Evolutionary conservation across 2,888 invertebrate species (phyloP), one percentile per base, ranked within the genome.

Genomic region (Meiosimyza platycephala): DNA sequence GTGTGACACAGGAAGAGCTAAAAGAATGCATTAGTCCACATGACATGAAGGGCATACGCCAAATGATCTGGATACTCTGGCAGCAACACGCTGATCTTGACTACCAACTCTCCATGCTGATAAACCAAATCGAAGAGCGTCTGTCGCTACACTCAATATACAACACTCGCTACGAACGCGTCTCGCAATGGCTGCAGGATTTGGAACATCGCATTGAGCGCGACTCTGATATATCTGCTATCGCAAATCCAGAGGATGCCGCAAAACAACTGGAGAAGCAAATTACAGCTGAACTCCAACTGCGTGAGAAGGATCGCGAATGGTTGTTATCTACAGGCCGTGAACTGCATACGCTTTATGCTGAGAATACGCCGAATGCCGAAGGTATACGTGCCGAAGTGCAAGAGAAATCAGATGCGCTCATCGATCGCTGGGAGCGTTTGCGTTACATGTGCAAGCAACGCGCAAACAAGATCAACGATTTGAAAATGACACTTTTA

Each of bases 11-110:
- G 79, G 95, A 95, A 84, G 93, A 95, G 85, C 88, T 96, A 4
- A 94, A 95, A 80, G 95, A 95, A 83, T 94, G 94, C 79, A 89
- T 96, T 6, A 94, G 94, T 84, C 94, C 95, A 0, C 91, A 92
- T 63, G 96, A 96, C 82, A 93, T 95, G 86, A 93, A 95, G 83
- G 89, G 92, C 15, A 91, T 95, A 64, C 92, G 92, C 78, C 95
- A 95, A 83, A 90, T 91, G 77, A 90, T 93, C 76, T 93, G 94
- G 91, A 89, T 95, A 74, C 85, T 95, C 69, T 90, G 91, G 86
- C 95, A 96, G 82, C 94, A 94, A 80, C 92, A 95, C 78, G 92
- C 92, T 1, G 95, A 96, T 79, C 86, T 95, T 3, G 94, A 95
- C 79, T 93, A 94, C 79, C 93, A 94, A 82, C 87, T 96, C 1